phyloP scores from a whole-genome alignment of 2,113 vertebrate genomes.

The Sebastes fasciatus region DNA sequence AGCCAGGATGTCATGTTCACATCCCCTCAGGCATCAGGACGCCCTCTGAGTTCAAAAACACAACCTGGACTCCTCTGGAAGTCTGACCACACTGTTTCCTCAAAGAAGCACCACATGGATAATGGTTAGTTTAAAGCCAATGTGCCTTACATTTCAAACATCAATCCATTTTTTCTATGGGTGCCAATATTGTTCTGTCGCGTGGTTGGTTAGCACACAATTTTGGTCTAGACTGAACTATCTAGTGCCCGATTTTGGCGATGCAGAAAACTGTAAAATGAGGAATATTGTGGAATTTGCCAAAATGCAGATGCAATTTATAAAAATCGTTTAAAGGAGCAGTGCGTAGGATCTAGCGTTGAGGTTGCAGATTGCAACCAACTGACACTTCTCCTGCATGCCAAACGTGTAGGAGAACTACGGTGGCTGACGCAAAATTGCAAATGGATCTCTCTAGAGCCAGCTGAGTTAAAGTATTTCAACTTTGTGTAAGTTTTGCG shows the following conservation, averaged over 20 bases:
- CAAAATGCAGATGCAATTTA: too few species aligned
- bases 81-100: slow-evolving; percentile 1
- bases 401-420: too few species aligned
- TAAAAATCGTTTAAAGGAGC: too few species aligned
- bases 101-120: neutral
- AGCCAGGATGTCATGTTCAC: slow-evolving; percentile 38
- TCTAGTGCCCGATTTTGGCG: neutral
- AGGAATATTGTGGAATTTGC: too few species aligned
- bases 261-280: too few species aligned
- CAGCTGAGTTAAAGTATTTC: too few species aligned
- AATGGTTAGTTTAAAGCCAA: neutral
- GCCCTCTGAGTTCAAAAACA: slow-evolving; percentile 34
- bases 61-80: neutral
- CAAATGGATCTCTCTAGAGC: too few species aligned
- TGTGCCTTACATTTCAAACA: neutral
- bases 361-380: too few species aligned
- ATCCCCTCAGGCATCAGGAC: slow-evolving; percentile 36
- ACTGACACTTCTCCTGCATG: too few species aligned
- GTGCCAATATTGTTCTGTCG: neutral
- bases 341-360: too few species aligned
- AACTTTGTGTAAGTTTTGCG: too few species aligned
- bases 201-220: neutral
- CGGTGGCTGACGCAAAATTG: too few species aligned
- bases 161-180: neutral
- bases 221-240: neutral